Evolutionary conservation across 2,888 invertebrate genomes (phyloP), one percentile per base, ranked within the genome.

Genomic region (Amphipyra berbera): DNA sequence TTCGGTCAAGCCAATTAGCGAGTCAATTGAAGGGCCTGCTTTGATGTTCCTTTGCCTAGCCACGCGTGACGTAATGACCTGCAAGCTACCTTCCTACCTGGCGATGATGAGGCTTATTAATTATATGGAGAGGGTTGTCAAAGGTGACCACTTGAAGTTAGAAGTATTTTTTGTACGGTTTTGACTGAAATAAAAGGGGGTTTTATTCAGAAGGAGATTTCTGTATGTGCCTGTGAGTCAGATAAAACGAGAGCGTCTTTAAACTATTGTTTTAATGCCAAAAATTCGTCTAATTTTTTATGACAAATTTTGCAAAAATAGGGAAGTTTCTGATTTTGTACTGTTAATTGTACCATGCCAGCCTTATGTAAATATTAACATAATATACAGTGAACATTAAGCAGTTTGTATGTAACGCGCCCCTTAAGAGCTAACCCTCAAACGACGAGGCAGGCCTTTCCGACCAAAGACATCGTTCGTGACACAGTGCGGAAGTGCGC

Each of bases 1-100:
- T 57, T 77, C 83, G 92, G 93, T 93, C 93, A 93, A 92, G 91
- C 90, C 91, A 92, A 93, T 93, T 93, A 93, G 88, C 76, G 78
- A 73, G 81, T 75, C 86, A 88, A 90, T 88, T 89, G 86, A 87
- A 89, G 89, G 79, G 78, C 65, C 66, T 62, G 82, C 91, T 93
- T 93, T 90, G 91, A 93, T 89, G 84, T 78, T 64, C 72, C 58
- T 89, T 85, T 89, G 89, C 85, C 68, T 79, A 74, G 69, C 83
- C 83, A 78, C 61, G 88, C 92, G 88, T 76, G 79, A 61, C 69
- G 77, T 68, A 79, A 44, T 53, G 63, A 59, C 58, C 54, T 58
- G 49, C 65, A 33, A 54, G 58, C 70, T 50, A 46, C 67, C 65
- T 61, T 68, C 87, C 88, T 84, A 69, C 65, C 70, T 59, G 69